Evolutionary conservation across 2,113 vertebrate species (phyloP).

Genomic region (Alectura lathami): DNA sequence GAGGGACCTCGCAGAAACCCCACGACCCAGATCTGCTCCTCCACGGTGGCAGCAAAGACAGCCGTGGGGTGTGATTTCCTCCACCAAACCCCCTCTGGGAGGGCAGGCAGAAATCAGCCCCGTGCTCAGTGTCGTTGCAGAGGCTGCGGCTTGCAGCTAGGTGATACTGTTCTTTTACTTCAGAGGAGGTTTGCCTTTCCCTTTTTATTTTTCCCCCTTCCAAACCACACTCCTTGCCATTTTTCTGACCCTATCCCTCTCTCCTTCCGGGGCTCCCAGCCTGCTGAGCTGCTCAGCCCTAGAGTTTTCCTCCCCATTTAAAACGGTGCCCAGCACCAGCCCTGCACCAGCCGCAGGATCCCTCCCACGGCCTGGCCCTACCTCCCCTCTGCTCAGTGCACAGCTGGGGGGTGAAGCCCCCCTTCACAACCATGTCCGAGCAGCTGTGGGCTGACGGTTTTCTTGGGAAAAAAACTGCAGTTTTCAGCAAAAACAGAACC

Average conservation of each 20-base stretch:
- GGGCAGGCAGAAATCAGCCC: background rate
- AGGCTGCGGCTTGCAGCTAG: background rate
- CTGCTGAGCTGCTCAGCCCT: background rate
- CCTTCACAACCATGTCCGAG: background rate
- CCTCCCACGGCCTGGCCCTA: background rate
- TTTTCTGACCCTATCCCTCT: too few relatives aligned
- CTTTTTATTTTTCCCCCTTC: too few relatives aligned
- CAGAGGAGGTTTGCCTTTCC: too few relatives aligned
- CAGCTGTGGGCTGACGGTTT: background rate
- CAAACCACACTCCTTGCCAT: too few relatives aligned
- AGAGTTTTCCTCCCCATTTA: background rate
- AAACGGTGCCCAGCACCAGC: background rate
- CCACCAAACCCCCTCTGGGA: background rate
- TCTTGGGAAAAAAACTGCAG: background rate
- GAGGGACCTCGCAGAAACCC: background rate
- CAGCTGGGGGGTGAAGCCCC: background rate
- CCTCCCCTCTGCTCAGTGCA: background rate
- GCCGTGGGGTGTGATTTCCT: background rate
- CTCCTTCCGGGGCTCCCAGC: background rate
- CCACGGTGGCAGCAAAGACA: fast-evolving
- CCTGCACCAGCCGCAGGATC: background rate
- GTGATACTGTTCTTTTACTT: background rate
- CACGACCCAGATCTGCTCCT: background rate
- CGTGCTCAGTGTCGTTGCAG: fast-evolving
- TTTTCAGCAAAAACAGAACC: background rate